Evolutionary conservation across 2,888 invertebrate genomes (phyloP), one percentile per base, ranked within the genome.

Genomic region (Ectemnius cavifrons): DNA sequence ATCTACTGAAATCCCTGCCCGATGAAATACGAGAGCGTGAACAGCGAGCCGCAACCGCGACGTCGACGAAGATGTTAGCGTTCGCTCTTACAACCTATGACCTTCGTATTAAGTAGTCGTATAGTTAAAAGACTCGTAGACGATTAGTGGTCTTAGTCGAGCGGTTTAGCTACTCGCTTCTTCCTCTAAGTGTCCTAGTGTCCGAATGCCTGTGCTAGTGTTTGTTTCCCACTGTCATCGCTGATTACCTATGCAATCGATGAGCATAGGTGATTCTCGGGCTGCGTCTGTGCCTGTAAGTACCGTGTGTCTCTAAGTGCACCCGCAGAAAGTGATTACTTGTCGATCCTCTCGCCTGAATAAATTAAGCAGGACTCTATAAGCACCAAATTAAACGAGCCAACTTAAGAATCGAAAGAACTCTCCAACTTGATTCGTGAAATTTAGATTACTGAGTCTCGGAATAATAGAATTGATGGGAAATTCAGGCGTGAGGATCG

Each of bases 181-280:
- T 64, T 56, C 47, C 67, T 71, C 61, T 56, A 59, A 57, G 69
- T 60, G 57, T 49, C 11, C 52, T 16, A 5, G 1, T 52, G 13
- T 52, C 52, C 52, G 52, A 5, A 16, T 52, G 52, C 52, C 52
- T 52, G 52, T 37, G 37, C 37, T 6, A 37, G 37, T 37, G 8
- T 37, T 37, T 37, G 8, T 37, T 37, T 37, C 37, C 37, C 37
- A 37, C 37, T 37, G 37, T 37, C 37, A 8, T 37, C 37, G 11
- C 37, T 8, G 11, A 37, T 37, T 23, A 23, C 3, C 23, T 23
- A 23, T 23, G 23, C 23, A 3, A 23, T 23, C 23, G 23, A 23
- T 23, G 23, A 0, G 94, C 93, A 93, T 93, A 95, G 95, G 95
- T 95, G 95, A 95, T 95, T 95, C 95, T 58, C 18, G 57, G 20